These are phyloP conservation scores for Drosophila robusta DNA, from an alignment of 2,888 invertebrate genomes.

Conservation along the genomic window DNA sequence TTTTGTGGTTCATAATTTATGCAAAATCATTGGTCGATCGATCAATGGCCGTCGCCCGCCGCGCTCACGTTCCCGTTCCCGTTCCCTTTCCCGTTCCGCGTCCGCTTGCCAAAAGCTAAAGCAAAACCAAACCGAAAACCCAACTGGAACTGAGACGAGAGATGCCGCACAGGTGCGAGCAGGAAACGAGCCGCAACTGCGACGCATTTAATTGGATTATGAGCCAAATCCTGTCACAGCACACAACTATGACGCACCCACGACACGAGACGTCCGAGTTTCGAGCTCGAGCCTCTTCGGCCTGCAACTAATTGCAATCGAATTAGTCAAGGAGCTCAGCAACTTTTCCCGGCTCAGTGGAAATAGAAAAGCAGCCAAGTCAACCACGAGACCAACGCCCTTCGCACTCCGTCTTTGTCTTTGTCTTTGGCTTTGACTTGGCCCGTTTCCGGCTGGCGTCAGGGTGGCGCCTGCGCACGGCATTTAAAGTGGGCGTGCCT, in stretches of 20 bases:
- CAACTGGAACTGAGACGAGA: constrained; percentile 16
- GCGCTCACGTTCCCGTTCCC: constrained; percentile 8
- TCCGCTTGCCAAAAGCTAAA: constrained; percentile 47
- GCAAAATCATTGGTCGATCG: constrained; percentile 79
- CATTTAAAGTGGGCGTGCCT: constrained; percentile 77
- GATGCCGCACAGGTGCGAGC: constrained; percentile 75
- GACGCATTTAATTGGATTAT: constrained; percentile 78
- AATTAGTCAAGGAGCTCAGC: constrained; percentile 81
- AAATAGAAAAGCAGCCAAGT: constrained; percentile 37
- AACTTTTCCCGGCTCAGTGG: constrained; percentile 58
- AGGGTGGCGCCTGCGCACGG: constrained; percentile 77
- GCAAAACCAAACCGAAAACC: constrained; percentile 12
- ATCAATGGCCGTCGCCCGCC: constrained; percentile 64
- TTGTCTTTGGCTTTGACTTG: constrained; percentile 25
- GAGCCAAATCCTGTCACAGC: constrained; percentile 75
- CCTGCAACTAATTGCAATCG: constrained; percentile 75
- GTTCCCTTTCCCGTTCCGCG: constrained; percentile 1
- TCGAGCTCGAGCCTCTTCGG: constrained; percentile 22
- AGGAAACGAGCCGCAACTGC: constrained; percentile 66
- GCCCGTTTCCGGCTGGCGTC: constrained; percentile 80
- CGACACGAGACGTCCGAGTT: constrained; percentile 22
- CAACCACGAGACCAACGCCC: constrained; percentile 32
- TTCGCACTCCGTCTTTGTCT: constrained; percentile 7
- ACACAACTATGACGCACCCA: constrained; percentile 60
- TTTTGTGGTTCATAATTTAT: constrained; percentile 69